Evolutionary conservation across 1,140 invertebrate species (phyloP).

Genomic region (Lordiphosa mommai): DNA sequence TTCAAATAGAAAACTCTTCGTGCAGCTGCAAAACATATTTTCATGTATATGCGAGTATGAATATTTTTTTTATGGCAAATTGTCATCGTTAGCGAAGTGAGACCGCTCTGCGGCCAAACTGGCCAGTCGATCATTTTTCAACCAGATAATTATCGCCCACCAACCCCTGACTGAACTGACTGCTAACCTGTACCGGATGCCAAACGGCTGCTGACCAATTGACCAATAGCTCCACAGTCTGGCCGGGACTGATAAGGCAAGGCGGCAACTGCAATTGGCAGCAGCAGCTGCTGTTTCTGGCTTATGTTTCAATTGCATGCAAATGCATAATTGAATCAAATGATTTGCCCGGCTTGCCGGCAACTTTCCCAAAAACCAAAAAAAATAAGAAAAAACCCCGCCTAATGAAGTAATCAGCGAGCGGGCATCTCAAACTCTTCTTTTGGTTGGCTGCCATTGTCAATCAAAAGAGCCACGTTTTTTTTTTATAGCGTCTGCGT

Average conservation of each 20-base stretch:
- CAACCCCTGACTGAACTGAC: slow-evolving; percentile 37
- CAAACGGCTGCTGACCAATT: slow-evolving; percentile 47
- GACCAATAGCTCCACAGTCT: slow-evolving; percentile 46
- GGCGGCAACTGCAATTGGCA: slow-evolving; percentile 28
- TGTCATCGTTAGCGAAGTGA: slow-evolving; percentile 61
- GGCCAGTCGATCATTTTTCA: slow-evolving; percentile 67
- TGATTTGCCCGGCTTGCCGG: slow-evolving; percentile 26
- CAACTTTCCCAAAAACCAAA: slow-evolving; percentile 10
- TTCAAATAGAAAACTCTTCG: background rate
- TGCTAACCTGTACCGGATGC: slow-evolving; percentile 34
- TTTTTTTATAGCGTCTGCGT: slow-evolving; percentile 69
- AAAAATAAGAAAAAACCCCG: slow-evolving; percentile 24
- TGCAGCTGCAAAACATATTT: slow-evolving; percentile 45
- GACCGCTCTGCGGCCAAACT: slow-evolving; percentile 31
- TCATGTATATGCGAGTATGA: background rate
- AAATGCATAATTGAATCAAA: slow-evolving; percentile 75
- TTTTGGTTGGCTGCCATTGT: slow-evolving; percentile 49
- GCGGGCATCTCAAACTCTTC: slow-evolving; percentile 55
- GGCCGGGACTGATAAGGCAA: slow-evolving; percentile 34
- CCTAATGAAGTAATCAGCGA: slow-evolving; percentile 72
- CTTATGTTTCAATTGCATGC: slow-evolving; percentile 70
- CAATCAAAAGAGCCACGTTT: slow-evolving; percentile 69
- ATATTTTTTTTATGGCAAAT: slow-evolving; percentile 44
- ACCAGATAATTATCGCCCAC: slow-evolving; percentile 70
- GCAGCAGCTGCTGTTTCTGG: slow-evolving; percentile 7